phyloP scores from a whole-genome alignment of 2,888 invertebrate species.

The Standfussiana lucernea region DNA sequence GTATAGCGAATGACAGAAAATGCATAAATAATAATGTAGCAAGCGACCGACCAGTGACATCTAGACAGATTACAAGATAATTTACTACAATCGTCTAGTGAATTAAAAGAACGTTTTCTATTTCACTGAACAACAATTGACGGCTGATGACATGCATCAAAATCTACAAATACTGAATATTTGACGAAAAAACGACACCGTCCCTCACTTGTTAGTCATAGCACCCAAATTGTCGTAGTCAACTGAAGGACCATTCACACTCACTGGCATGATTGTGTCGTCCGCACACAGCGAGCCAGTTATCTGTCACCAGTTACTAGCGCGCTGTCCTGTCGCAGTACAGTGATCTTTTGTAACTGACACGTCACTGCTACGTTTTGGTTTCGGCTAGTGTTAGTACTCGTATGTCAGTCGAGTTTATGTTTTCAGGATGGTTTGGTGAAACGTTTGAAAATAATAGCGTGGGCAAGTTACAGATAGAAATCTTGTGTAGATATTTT shows the following conservation, averaged over 20 bases:
- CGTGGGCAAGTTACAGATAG: neutral
- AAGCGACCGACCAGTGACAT: neutral
- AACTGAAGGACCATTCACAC: constrained; percentile 49
- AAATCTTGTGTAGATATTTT: too few relatives aligned
- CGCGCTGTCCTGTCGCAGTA: constrained; percentile 26
- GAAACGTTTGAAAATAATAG: constrained; percentile 16
- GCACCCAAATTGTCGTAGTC: constrained; percentile 30
- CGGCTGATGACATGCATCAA: neutral
- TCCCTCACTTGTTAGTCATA: constrained; percentile 38
- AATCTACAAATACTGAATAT: constrained; percentile 12
- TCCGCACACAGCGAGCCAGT: constrained; percentile 46
- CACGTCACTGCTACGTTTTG: constrained; percentile 32
- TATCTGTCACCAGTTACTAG: constrained; percentile 54
- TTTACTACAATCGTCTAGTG: constrained; percentile 3
- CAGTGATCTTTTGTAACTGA: constrained; percentile 38
- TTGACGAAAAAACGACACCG: constrained; percentile 3
- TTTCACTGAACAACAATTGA: neutral
- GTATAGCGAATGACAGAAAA: neutral
- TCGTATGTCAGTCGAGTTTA: constrained; percentile 24
- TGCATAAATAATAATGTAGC: neutral
- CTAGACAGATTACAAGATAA: neutral
- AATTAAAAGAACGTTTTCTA: neutral
- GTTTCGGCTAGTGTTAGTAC: constrained; percentile 37
- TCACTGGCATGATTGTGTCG: constrained; percentile 48
- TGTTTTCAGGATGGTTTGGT: constrained; percentile 36